Evolutionary conservation across 2,113 vertebrate genomes (phyloP), one percentile per base, ranked within the genome.

Genomic region (Pseudolaguvia tuberculata): DNA sequence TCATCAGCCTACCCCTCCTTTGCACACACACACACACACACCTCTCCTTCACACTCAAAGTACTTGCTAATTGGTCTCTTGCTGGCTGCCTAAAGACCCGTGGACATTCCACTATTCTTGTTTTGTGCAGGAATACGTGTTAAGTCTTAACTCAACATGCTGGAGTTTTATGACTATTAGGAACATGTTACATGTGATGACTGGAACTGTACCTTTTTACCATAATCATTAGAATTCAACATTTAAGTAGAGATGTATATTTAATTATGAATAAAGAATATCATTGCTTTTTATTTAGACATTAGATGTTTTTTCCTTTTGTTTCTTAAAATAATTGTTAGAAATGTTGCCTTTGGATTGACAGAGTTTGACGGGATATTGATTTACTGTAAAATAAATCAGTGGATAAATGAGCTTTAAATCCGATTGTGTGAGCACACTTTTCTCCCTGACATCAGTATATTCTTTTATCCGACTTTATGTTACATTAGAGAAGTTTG

Each of bases 31-130:
- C 72, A 23, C 53, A 61, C 45, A 61, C 47, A 42, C 80, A 63
- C 72, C 78, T 77, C 73, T 78, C 75, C 61, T 69, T 78, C 77
- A 78, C 76, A 78, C 79, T 79, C 73, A 66, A 72, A 72, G 35
- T 65, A 88, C 84, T 86, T 89, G 83, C 87, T 91, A 91, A 91
- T 91, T 91, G 89, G 90, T 90, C 88, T 90, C 89, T 90, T 86
- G 87, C 89, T 84, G 88, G 85, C 87, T 86, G 85, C 88, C 86
- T 88, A 88, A 90, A 90, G 88, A 88, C 87, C 86, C 85, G 81
- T 84, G 83, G 86, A 85, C 84, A 84, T 89, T 87, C 78, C 67
- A 25, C 61, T 61, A 85, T 87, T 84, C 84, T 84, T 73, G 55
- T 85, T 84, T 88, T 80, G 85, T 82, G 83, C 88, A 87, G 87